A percentile compares a stretch with the other conserved stretches of the same genome.
These are phyloP conservation scores for Acanthosepion pharaonis DNA, from an alignment of 2,888 invertebrate genomes.

Conservation along the genomic window DNA sequence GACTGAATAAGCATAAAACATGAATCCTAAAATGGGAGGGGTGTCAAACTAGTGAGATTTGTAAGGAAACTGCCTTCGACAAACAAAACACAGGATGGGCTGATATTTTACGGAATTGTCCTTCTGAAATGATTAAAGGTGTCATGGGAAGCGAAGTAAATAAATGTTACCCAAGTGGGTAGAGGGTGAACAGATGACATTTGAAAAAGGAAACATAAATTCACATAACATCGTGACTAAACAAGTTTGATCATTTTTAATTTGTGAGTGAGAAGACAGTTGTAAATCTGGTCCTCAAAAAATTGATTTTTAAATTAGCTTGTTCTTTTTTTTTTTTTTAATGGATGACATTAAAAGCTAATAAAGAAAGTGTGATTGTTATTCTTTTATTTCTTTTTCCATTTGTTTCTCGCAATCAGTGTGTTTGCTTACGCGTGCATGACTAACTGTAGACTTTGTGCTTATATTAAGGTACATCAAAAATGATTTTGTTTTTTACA, in stretches of 20 bases:
- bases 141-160: not conserved
- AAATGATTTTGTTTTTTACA: too few relatives aligned
- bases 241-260: not conserved
- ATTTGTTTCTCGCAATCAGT: not conserved
- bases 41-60: not conserved
- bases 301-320: slow-evolving; percentile 6
- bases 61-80: not conserved
- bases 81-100: not conserved
- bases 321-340: not conserved
- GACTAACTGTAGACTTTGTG: not conserved
- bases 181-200: not conserved
- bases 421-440: too few relatives aligned
- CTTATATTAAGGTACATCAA: not conserved
- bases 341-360: not conserved
- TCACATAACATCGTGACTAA: not conserved
- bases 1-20: too few relatives aligned
- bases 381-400: not conserved
- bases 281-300: not conserved
- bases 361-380: not conserved
- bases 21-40: not conserved
- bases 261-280: not conserved
- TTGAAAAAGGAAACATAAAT: not conserved
- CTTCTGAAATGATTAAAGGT: not conserved
- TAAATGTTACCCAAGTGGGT: not conserved
- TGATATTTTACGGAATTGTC: slow-evolving; percentile 17